These are phyloP conservation scores for Pangasianodon gigas DNA, from an alignment of 2,113 vertebrate species.

Conservation along the genomic window DNA sequence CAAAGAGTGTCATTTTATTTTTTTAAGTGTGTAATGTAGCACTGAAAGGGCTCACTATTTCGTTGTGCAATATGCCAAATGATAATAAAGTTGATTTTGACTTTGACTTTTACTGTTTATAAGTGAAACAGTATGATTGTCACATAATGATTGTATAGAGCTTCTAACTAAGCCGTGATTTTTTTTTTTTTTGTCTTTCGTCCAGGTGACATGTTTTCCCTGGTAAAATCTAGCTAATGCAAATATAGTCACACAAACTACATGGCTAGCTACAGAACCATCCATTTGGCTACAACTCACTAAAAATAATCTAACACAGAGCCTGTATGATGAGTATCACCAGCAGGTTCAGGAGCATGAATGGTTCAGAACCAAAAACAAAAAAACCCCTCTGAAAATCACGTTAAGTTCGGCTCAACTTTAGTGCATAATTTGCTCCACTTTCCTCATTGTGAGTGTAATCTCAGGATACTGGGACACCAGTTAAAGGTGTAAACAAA, in stretches of 20 bases:
- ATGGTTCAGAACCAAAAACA: no score
- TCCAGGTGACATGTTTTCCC: background rate
- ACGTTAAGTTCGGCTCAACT: background rate
- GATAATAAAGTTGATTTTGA: background rate
- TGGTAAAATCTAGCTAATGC: background rate
- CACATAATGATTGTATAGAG: no score
- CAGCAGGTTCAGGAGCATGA: background rate
- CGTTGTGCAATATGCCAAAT: background rate
- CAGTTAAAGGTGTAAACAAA: background rate
- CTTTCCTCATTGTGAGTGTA: background rate
- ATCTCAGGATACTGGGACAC: background rate
- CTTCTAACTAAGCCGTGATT: background rate
- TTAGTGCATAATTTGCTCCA: background rate
- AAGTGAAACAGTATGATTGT: no score
- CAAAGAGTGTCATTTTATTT: background rate
- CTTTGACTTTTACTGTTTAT: background rate
- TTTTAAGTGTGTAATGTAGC: background rate
- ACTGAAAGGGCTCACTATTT: background rate
- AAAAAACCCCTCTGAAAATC: no score
- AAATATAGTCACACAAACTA: background rate
- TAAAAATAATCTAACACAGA: background rate
- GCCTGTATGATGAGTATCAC: background rate
- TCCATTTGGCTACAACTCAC: background rate
- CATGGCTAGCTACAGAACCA: background rate
- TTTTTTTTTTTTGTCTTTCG: background rate